phyloP scores from a whole-genome alignment of 2,113 vertebrate species.

The Machaerirhynchus nigripectus region DNA sequence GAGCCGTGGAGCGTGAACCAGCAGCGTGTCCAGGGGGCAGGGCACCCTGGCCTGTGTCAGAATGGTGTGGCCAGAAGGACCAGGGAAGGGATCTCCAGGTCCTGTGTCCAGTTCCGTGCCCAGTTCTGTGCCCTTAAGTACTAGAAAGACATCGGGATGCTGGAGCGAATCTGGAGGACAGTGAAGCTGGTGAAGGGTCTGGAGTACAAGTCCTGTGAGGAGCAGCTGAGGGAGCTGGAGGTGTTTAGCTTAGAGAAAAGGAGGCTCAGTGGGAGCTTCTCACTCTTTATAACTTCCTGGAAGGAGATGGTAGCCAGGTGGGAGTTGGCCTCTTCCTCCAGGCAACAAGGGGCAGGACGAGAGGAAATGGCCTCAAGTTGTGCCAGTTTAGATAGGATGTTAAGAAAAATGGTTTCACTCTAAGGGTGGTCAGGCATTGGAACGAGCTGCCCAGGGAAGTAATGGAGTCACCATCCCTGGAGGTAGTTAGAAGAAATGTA shows the following conservation, averaged over 20 bases:
- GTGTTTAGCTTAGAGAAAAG: background rate
- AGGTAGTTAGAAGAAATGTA: background rate
- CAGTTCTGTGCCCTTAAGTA: background rate
- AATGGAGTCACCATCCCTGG: background rate
- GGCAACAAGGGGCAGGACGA: background rate
- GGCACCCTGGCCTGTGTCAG: background rate
- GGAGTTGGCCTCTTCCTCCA: background rate
- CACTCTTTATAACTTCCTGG: background rate
- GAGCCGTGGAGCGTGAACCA: rapidly evolving
- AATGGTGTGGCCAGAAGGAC: background rate
- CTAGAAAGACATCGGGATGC: background rate
- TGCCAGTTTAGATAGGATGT: background rate
- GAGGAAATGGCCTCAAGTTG: background rate
- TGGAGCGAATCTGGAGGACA: background rate
- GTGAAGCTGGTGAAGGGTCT: background rate
- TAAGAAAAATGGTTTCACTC: background rate
- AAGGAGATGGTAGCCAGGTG: rapidly evolving
- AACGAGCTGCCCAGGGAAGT: background rate
- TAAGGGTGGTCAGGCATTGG: background rate
- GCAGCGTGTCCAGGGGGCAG: rapidly evolving
- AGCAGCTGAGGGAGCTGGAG: background rate
- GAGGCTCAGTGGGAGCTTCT: background rate
- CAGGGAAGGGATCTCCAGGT: background rate
- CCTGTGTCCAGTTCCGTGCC: background rate
- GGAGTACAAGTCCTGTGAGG: background rate